A percentile compares a stretch with the other conserved stretches of the same genome.
Evolutionary conservation across 2,113 vertebrate genomes (phyloP).

Genomic region (Nanorana parkeri): DNA sequence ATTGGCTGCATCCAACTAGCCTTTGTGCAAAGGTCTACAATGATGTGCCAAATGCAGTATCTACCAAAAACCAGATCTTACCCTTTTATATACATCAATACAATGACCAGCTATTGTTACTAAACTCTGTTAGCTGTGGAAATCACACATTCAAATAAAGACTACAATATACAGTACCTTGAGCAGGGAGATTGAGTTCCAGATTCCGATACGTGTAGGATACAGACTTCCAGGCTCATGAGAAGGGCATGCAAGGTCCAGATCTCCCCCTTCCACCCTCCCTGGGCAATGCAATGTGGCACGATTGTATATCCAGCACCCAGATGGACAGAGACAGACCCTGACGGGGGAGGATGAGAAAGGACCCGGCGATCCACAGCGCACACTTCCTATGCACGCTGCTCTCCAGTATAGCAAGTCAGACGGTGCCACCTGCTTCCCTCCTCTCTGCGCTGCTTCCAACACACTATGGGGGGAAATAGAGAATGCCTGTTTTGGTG

Average conservation of each 20-base stretch:
- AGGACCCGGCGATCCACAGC: neutral
- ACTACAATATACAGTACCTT: too few species aligned
- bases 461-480: neutral
- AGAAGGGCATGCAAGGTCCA: neutral
- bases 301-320: neutral
- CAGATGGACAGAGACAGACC: neutral
- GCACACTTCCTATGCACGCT: too few species aligned
- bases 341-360: neutral
- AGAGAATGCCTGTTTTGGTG: neutral
- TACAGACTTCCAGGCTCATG: neutral
- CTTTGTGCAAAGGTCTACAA: too few species aligned
- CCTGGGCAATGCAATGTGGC: neutral
- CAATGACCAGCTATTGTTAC: too few species aligned
- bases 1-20: too few species aligned
- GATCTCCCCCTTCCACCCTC: neutral
- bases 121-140: too few species aligned
- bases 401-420: constrained; percentile 40
- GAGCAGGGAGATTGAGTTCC: too few species aligned
- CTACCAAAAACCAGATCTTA: too few species aligned
- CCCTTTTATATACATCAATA: too few species aligned
- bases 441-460: constrained; percentile 12
- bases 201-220: neutral
- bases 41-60: too few species aligned
- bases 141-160: too few species aligned
- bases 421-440: constrained; percentile 8